A percentile compares a stretch with the other conserved stretches of the same genome.
Evolutionary conservation across 1,140 invertebrate genomes (phyloP).

Genomic region (Berghia stephanieae): DNA sequence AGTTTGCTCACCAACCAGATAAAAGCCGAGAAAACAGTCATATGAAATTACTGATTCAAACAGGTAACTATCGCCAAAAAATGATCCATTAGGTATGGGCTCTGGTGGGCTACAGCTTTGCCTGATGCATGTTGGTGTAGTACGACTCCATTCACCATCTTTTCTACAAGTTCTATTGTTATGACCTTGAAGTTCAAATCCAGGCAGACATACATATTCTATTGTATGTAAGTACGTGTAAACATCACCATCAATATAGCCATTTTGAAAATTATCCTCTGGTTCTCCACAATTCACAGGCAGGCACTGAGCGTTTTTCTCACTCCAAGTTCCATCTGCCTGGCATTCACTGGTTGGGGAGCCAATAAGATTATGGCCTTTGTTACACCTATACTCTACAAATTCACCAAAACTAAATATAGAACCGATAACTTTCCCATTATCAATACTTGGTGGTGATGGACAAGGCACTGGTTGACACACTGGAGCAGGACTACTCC

Average conservation of each 20-base stretch:
- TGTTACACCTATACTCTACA: constrained; percentile 79
- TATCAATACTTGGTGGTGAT: constrained; percentile 30
- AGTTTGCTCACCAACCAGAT: constrained; percentile 24
- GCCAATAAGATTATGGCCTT: constrained; percentile 38
- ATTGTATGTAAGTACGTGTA: constrained; percentile 36
- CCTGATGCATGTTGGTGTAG: constrained; percentile 62
- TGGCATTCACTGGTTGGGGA: constrained; percentile 74
- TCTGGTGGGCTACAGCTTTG: constrained; percentile 42
- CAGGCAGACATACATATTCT: constrained; percentile 39
- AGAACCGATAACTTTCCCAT: constrained; percentile 38
- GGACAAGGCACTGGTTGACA: constrained; percentile 66
- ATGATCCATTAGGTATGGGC: constrained; percentile 71
- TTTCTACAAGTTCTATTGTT: constrained; percentile 65
- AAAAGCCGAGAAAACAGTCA: constrained; percentile 43
- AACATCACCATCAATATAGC: constrained; percentile 57
- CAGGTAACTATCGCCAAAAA: constrained; percentile 86
- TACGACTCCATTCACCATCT: constrained; percentile 56
- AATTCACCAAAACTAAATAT: constrained; percentile 68
- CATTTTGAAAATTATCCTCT: constrained; percentile 46
- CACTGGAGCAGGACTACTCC: constrained; percentile 74
- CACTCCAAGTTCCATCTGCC: constrained; percentile 82
- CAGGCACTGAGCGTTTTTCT: constrained; percentile 61
- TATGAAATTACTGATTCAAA: constrained; percentile 87
- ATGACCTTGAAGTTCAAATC: constrained; percentile 54
- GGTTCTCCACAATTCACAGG: constrained; percentile 44